Base-by-base conservation (phyloP, 2,888 invertebrate species). In the Stenotaenia linearis region DNA sequence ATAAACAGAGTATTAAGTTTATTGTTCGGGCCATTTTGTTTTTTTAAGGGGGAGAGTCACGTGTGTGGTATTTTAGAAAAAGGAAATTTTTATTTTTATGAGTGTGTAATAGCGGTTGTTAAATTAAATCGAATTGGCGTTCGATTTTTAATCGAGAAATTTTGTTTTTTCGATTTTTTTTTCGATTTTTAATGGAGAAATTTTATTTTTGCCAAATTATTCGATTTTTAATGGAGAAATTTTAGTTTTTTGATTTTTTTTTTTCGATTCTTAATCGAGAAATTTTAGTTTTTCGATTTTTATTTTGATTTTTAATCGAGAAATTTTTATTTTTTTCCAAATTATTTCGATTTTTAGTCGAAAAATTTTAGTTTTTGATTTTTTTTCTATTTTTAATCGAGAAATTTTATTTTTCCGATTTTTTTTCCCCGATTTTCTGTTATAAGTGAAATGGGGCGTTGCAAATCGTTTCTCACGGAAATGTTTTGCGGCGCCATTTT, bases 1-100 rank as follows among this genome's bases (percentile, higher is more conserved):
- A 61, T 61, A 61, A 61, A 61, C 61, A 61, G 61, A 61, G 61
- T 61, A 61, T 61, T 61, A 61, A 61, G 61, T 61, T 25, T 61
- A 61, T 61, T 61, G 61, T 61, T 61, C 25, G 25, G 61, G 6
- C 61, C 23, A 25, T 61, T 61, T 61, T 61, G 61, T 61, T 61
- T 61, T 61, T 61, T 61, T 61, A 61, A 61, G 61, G 61, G 61
- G 61, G 61, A 61, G 61, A 61, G 23, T 61, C 61, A 61, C 61
- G 61, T 61, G 61, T 61, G 61, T 61, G 61, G 61, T 23, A 61
- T 61, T 56, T 56, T 61, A n/a, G n/a, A 45, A n/a, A 61, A 25
- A 23, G 61, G 23, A 25, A 23, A 1, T 5, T 23, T 56, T 56
- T 25, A 23, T 56, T 23, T 61, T 61, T 61, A 61, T 25, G 23